Percentiles rank a stretch among this genome's conserved stretches.
These are phyloP conservation scores for Lanius ludovicianus DNA, from an alignment of 2,113 vertebrate species.

Conservation along the genomic window DNA sequence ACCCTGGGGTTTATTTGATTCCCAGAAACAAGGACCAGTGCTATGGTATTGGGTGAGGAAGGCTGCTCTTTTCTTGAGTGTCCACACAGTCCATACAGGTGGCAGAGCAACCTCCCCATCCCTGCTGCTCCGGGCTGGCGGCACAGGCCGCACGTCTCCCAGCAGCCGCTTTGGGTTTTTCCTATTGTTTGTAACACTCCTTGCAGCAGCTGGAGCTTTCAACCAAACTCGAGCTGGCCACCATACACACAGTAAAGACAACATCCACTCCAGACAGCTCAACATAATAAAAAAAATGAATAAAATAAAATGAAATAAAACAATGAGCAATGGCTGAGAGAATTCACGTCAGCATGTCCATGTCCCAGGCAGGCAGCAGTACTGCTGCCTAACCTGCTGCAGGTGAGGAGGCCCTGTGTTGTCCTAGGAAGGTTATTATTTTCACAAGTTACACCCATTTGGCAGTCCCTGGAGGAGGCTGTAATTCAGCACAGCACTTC, in stretches of 20 bases:
- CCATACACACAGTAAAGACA: neutral
- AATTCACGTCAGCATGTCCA: neutral
- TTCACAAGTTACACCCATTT: neutral
- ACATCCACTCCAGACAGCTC: neutral
- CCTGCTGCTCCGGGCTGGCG: neutral
- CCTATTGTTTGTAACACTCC: neutral
- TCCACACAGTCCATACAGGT: neutral
- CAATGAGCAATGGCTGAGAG: rapidly evolving
- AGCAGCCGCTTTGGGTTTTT: neutral
- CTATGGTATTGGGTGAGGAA: neutral
- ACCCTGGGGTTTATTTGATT: neutral
- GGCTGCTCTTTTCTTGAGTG: neutral
- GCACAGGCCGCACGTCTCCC: neutral
- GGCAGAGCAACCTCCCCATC: neutral
- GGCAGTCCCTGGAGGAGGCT: neutral
- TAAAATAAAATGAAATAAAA: neutral
- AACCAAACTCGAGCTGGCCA: neutral
- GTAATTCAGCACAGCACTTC: neutral
- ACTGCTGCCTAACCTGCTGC: neutral
- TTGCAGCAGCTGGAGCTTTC: neutral
- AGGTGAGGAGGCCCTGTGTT: neutral
- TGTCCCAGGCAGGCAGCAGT: neutral
- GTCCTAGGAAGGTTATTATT: neutral
- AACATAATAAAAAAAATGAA: neutral
- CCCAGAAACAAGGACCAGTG: neutral